Conservation (phyloP, 2,797 vertebrate genomes). For the Paratrypauchen microcephalus region DNA sequence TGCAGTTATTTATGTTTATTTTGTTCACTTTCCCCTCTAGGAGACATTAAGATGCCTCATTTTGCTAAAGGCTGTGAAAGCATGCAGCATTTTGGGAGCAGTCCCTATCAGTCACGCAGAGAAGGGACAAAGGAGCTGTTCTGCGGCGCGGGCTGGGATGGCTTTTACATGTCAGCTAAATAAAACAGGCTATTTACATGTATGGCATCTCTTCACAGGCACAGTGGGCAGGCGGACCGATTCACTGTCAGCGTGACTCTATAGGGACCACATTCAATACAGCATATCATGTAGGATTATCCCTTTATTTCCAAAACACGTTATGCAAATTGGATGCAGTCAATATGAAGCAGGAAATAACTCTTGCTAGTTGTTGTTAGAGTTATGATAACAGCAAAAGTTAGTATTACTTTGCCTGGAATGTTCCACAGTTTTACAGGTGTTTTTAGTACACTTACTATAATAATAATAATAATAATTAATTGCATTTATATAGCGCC, state of each 20-base stretch:
- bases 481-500: too few relatives aligned
- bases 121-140: constrained; percentile 59
- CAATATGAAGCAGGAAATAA: neutral
- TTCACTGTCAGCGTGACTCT: constrained; percentile 31
- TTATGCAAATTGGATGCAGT: neutral
- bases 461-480: too few relatives aligned
- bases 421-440: too few relatives aligned
- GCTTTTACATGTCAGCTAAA: constrained; percentile 66
- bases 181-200: constrained; percentile 64
- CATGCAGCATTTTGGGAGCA: constrained; percentile 36
- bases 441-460: too few relatives aligned
- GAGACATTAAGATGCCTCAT: constrained; percentile 45
- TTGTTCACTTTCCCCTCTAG: constrained; percentile 30
- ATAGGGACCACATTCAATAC: constrained; percentile 9
- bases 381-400: too few relatives aligned
- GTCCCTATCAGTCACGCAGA: constrained; percentile 50
- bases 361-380: too few relatives aligned
- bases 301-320: constrained; percentile 16
- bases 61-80: constrained; percentile 37
- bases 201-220: constrained; percentile 46
- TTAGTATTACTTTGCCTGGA: too few relatives aligned
- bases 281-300: constrained; percentile 18
- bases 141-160: constrained; percentile 42
- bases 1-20: constrained; percentile 46
- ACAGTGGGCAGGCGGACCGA: constrained; percentile 33